phyloP scores from a whole-genome alignment of 2,113 vertebrate genomes.

The Hirundichthys speculiger region DNA sequence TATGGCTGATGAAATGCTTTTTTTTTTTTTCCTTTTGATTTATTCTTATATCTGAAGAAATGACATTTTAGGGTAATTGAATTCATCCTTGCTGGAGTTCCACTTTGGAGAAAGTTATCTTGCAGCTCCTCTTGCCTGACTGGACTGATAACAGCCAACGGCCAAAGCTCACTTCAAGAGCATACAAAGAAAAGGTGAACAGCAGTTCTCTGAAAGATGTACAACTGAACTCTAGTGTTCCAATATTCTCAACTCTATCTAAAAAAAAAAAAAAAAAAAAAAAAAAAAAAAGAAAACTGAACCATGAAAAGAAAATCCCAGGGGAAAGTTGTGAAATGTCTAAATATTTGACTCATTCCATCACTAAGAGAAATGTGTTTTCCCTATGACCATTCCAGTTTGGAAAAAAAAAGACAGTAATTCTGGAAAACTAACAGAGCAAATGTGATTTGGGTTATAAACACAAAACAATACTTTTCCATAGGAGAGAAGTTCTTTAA shows the following conservation, averaged over 20 bases:
- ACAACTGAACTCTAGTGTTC: slow-evolving; percentile 82
- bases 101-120: slow-evolving; percentile 55
- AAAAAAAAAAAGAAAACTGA: slow-evolving; percentile 82
- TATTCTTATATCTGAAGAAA: slow-evolving; percentile 56
- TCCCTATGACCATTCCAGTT: slow-evolving; percentile 76
- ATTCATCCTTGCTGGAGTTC: slow-evolving; percentile 62
- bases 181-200: slow-evolving; percentile 55
- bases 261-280: slow-evolving; percentile 82
- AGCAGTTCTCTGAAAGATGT: slow-evolving; percentile 69
- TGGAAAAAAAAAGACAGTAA: slow-evolving; percentile 71
- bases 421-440: slow-evolving; percentile 68
- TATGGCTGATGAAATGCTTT: slow-evolving; percentile 38
- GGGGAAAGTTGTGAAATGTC: slow-evolving; percentile 86
- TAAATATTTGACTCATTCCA: slow-evolving; percentile 87
- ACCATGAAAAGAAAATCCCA: slow-evolving; percentile 77
- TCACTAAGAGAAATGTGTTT: slow-evolving; percentile 81
- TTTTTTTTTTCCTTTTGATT: slow-evolving; percentile 32
- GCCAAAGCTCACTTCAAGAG: slow-evolving; percentile 64
- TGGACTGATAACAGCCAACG: slow-evolving; percentile 67
- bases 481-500: slow-evolving; percentile 31
- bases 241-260: slow-evolving; percentile 82
- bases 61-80: slow-evolving; percentile 65
- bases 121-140: slow-evolving; percentile 56
- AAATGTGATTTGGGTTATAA: slow-evolving; percentile 75
- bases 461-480: slow-evolving; percentile 50